phyloP scores from a whole-genome alignment of 2,113 vertebrate species.

The Osmerus mordax region DNA sequence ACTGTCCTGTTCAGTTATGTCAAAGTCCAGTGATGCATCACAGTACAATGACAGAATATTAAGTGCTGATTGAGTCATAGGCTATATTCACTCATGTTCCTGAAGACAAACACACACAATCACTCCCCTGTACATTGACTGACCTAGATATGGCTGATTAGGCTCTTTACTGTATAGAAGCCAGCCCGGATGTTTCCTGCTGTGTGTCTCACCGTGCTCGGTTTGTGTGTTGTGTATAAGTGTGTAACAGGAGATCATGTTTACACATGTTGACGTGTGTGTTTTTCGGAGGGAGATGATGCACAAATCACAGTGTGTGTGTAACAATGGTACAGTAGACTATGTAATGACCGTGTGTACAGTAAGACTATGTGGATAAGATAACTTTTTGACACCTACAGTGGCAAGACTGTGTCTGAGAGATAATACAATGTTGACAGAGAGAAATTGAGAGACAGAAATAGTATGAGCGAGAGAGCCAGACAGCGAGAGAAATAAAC shows the following conservation, averaged over 20 bases:
- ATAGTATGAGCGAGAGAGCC: conserved; percentile 7
- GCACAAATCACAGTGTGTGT: too few species aligned
- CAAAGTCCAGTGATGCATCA: too few species aligned
- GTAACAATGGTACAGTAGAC: too few species aligned
- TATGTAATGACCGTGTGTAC: too few species aligned
- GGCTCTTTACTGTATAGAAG: neutral
- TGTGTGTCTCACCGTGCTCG: too few species aligned
- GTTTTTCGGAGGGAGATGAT: neutral
- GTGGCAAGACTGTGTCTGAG: too few species aligned
- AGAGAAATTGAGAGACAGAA: neutral
- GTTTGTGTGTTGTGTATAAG: neutral
- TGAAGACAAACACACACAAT: neutral
- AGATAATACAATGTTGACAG: neutral
- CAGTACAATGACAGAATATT: too few species aligned
- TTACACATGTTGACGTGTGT: neutral
- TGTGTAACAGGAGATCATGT: neutral
- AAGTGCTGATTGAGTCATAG: too few species aligned
- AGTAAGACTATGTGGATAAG: too few species aligned
- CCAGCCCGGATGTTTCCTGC: neutral
- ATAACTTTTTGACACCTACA: too few species aligned
- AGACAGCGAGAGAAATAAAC: neutral
- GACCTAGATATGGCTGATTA: neutral
- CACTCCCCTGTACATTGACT: neutral
- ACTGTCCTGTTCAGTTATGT: too few species aligned
- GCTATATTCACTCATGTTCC: too few species aligned